Conservation (phyloP, 2,888 invertebrate genomes). For the Lepidochrysops patricia region DNA sequence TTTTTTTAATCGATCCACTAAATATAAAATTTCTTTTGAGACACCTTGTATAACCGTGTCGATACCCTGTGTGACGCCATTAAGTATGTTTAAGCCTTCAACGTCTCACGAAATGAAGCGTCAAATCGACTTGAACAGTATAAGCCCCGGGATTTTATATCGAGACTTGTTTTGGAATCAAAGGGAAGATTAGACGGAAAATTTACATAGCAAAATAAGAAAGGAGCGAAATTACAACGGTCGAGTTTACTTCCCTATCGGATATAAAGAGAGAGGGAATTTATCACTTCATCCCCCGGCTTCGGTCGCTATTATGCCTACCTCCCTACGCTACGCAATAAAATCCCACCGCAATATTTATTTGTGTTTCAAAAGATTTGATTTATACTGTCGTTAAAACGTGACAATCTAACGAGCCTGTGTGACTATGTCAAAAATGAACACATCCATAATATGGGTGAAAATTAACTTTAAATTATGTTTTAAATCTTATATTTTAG, state of each 20-base stretch:
- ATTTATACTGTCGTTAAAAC: background rate
- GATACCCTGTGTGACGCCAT: no score
- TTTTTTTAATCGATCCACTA: no score
- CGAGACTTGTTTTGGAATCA: background rate
- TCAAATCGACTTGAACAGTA: background rate
- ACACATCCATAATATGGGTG: no score
- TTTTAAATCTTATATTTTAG: no score
- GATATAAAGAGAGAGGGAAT: background rate
- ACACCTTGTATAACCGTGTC: no score
- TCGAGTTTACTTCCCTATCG: background rate
- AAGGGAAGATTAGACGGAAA: background rate
- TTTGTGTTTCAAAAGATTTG: background rate
- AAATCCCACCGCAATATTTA: slow-evolving; percentile 4
- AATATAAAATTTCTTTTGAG: no score
- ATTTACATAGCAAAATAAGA: slow-evolving; percentile 8
- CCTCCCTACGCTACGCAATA: no score
- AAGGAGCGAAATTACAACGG: background rate
- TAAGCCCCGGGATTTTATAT: slow-evolving; percentile 5
- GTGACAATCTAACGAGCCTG: no score
- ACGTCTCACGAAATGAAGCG: slow-evolving; percentile 2
- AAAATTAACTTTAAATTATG: no score
- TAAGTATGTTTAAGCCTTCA: no score
- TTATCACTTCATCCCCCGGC: background rate
- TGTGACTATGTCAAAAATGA: background rate
- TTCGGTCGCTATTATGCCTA: background rate